Evolutionary conservation across 2,113 vertebrate genomes (phyloP), one percentile per base, ranked within the genome.

Genomic region (Capra hircus): DNA sequence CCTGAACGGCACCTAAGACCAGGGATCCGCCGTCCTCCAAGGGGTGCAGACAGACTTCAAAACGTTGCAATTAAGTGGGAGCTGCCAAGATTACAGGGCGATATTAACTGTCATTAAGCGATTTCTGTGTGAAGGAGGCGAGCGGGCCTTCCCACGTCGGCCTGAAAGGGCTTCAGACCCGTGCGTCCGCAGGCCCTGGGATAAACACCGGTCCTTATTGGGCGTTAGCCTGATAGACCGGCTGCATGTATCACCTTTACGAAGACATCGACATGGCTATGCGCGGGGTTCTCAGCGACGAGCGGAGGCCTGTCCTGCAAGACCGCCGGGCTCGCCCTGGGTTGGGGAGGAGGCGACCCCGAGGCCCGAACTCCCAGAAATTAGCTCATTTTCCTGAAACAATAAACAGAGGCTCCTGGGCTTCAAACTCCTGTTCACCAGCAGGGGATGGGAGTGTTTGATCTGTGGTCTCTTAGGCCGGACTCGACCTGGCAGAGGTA

Each of bases 61-160:
- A 98, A 96, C 94, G 95, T 97, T 98, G 97, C 95, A 97, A 97
- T 99, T 98, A 98, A 91, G 92, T 83, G 85, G 98, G 97, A 99
- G 97, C 98, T 98, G 91, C 80, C 77, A 95, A 99, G 98, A 99
- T 99, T 98, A 99, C 23, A 94, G 77, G 82, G 92, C 82, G 90
- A 98, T 97, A 98, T 98, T 98, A 99, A 97, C 55, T 98, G 82
- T 98, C 98, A 99, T 99, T 99, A 98, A 98, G 98, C 64, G 98
- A 99, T 98, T 98, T 98, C 98, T 90, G 93, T 95, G 27, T 93
- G 36, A 94, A 97, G 89, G 97, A 94, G 85, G 82, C 27, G 64
- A 36, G 45, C 74, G 48, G 50, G 55, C 92, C 98, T 98, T 96
- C 96, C 92, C 36, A 71, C 40, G 92, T 48, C 55, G 84, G 2